These are phyloP conservation scores for Exaiptasia diaphana DNA, from an alignment of 64 coral and sea anemone species.

Conservation along the genomic window DNA sequence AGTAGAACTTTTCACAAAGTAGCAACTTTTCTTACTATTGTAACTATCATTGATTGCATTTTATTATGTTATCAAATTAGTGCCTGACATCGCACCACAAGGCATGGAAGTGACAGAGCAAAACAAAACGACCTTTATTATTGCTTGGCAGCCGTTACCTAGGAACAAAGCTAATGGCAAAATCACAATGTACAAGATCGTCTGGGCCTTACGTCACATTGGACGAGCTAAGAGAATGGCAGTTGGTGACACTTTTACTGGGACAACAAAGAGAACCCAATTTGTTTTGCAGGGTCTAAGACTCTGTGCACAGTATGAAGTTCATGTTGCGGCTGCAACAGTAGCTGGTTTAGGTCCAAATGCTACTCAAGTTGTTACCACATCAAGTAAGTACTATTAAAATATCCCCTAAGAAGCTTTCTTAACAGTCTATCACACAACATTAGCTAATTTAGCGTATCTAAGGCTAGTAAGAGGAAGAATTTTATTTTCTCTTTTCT, in stretches of 20 bases:
- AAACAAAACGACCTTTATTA: not conserved
- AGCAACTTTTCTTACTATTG: too few species aligned
- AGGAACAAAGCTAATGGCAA: not conserved
- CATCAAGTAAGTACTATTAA: not conserved
- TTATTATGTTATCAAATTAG: too few species aligned
- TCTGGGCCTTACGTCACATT: not conserved
- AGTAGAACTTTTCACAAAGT: too few species aligned
- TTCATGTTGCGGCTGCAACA: not conserved
- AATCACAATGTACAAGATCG: not conserved
- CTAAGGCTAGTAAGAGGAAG: too few species aligned
- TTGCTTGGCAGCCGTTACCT: constrained; percentile 2
- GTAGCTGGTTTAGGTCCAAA: not conserved
- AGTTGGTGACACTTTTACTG: not conserved
- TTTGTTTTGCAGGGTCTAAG: not conserved
- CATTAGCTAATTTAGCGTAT: too few species aligned
- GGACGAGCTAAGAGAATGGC: not conserved
- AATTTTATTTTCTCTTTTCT: too few species aligned
- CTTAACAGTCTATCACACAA: too few species aligned
- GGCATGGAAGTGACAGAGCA: not conserved
- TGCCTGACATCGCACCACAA: not conserved
- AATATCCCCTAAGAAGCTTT: too few species aligned
- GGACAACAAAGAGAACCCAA: not conserved
- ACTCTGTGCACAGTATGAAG: not conserved
- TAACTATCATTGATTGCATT: too few species aligned
- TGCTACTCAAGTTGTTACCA: not conserved